Percentiles rank a stretch among this genome's conserved stretches.
phyloP scores from a whole-genome alignment of 1,140 invertebrate genomes.

The Lucilia sericata region DNA sequence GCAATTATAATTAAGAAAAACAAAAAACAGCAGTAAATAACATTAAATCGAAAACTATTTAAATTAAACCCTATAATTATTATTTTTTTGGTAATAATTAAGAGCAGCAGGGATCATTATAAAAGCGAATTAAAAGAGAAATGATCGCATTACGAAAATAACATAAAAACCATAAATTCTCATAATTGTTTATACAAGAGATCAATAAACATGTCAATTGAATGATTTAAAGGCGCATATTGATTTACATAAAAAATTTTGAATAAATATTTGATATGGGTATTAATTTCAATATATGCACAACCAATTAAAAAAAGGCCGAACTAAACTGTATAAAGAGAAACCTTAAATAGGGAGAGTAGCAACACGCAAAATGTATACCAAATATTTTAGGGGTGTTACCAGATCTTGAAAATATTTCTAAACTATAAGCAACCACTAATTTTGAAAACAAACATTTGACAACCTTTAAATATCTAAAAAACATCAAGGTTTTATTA shows the following conservation, averaged over 20 bases:
- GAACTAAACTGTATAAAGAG: not conserved
- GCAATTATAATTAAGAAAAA: constrained; percentile 17
- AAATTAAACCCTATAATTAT: constrained; percentile 18
- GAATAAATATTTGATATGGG: constrained; percentile 28
- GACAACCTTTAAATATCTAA: not conserved
- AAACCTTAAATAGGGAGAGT: not conserved
- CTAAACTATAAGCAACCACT: not conserved
- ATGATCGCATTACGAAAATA: not conserved
- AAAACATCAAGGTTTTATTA: not conserved
- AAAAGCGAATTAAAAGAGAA: not conserved
- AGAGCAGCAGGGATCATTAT: not conserved
- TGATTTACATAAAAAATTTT: not conserved
- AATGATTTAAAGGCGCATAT: constrained; percentile 34
- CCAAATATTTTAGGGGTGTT: not conserved
- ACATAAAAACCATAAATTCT: not conserved
- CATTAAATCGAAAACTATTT: not conserved
- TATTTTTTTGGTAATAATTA: not conserved
- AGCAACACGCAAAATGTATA: too few species aligned
- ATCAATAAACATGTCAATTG: constrained; percentile 39
- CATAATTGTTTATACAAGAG: constrained; percentile 34
- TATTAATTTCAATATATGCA: not conserved
- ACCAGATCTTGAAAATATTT: not conserved
- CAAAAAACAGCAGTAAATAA: not conserved
- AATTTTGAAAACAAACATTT: not conserved
- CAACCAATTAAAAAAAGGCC: not conserved